Conservation (phyloP, 2,797 vertebrate genomes). For the Spinus pinus region DNA sequence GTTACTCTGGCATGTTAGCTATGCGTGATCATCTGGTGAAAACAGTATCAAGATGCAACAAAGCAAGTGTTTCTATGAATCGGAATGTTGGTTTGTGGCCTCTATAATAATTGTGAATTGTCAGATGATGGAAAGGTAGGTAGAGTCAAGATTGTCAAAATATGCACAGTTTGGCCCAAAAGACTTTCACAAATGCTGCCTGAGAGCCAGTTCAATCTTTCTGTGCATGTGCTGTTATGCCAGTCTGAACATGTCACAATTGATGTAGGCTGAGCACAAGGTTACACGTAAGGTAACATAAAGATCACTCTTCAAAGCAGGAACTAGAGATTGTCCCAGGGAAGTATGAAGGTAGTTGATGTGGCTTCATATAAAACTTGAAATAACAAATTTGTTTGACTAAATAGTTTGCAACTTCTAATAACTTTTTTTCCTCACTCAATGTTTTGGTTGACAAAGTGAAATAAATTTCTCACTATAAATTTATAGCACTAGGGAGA, state of each 20-base stretch:
- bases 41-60: neutral
- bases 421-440: neutral
- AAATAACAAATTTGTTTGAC: neutral
- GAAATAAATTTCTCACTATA: neutral
- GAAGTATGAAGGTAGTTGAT: neutral
- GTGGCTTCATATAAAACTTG: neutral
- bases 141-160: neutral
- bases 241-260: neutral
- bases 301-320: neutral
- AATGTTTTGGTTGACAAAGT: neutral
- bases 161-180: neutral
- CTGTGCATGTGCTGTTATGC: fast-evolving
- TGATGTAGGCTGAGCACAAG: neutral
- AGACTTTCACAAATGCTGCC: neutral
- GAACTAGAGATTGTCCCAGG: neutral
- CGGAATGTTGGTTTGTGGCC: neutral
- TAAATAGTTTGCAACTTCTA: neutral
- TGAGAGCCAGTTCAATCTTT: neutral
- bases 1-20: neutral
- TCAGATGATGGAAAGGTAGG: neutral
- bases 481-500: too few relatives aligned
- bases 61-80: neutral
- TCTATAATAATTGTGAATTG: neutral
- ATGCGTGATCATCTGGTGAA: neutral
- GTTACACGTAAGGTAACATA: neutral